phyloP scores from a whole-genome alignment of 2,888 invertebrate species.

The Spatulosminthurus flaviceps region DNA sequence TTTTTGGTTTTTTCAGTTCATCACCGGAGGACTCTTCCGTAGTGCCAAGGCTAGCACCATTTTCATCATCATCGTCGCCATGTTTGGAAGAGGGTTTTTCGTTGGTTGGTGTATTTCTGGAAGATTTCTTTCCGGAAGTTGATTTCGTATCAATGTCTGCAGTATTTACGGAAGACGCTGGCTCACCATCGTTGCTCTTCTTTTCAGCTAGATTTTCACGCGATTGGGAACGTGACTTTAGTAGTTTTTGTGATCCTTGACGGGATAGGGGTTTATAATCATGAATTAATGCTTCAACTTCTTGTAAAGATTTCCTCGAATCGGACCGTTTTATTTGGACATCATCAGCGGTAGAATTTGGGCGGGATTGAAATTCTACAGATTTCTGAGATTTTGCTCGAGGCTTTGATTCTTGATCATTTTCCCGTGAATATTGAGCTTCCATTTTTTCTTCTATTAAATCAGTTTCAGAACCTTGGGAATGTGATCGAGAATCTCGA shows the following conservation, averaged over 20 bases:
- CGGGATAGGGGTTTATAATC: slow-evolving; percentile 2
- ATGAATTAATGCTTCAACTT: slow-evolving; percentile 11
- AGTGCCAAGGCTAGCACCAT: not conserved
- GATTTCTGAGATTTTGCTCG: not conserved
- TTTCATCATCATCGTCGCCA: slow-evolving; percentile 1
- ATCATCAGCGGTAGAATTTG: slow-evolving; percentile 5
- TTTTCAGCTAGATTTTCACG: not conserved
- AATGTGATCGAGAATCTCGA: not conserved
- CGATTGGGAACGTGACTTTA: not conserved
- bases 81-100: slow-evolving; percentile 19
- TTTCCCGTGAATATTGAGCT: not conserved
- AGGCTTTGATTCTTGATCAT: not conserved
- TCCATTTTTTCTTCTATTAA: not conserved
- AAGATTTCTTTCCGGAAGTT: slow-evolving; percentile 23
- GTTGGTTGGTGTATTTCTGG: not conserved
- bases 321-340: not conserved
- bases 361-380: slow-evolving; percentile 1
- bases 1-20: not conserved
- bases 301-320: slow-evolving; percentile 33
- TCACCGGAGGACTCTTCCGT: slow-evolving; percentile 34
- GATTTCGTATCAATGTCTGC: slow-evolving; percentile 25
- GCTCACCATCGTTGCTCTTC: not conserved
- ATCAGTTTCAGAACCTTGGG: not conserved
- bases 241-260: not conserved
- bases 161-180: slow-evolving; percentile 18